These are phyloP conservation scores for Siniperca chuatsi DNA, from an alignment of 2,113 vertebrate species.

Conservation along the genomic window DNA sequence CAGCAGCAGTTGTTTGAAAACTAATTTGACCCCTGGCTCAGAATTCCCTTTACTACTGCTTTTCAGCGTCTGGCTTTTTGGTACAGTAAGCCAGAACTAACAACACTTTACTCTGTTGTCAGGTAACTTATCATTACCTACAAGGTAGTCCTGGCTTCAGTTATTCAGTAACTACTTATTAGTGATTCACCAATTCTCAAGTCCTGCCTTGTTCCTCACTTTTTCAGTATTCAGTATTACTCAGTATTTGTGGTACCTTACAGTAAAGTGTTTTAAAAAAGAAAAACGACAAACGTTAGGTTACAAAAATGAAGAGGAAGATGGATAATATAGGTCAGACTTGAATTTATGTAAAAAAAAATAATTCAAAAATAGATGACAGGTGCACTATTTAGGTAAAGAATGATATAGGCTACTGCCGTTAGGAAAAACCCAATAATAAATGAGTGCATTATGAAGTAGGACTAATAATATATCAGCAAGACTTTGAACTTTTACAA, in stretches of 20 bases:
- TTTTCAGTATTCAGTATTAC: neutral
- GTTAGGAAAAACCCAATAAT: neutral
- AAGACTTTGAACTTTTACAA: constrained; percentile 32
- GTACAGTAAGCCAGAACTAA: constrained; percentile 33
- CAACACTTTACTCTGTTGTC: neutral
- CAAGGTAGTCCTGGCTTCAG: neutral
- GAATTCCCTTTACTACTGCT: constrained; percentile 46
- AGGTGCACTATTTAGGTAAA: neutral
- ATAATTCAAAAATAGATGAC: neutral
- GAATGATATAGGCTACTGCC: neutral
- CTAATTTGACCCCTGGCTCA: constrained; percentile 52
- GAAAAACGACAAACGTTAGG: neutral
- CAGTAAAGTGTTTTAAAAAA: neutral
- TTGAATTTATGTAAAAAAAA: too few species aligned
- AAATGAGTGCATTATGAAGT: neutral
- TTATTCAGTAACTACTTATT: constrained; percentile 6
- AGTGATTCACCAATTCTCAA: constrained; percentile 11
- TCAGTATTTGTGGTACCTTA: neutral
- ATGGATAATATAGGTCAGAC: neutral
- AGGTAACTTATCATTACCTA: neutral
- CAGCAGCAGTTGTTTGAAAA: constrained; percentile 73
- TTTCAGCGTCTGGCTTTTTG: constrained; percentile 44
- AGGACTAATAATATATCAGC: neutral
- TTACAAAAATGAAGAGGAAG: neutral
- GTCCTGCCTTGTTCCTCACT: neutral